These are phyloP conservation scores for Didymodactylos carnosus DNA, from an alignment of 2,888 invertebrate species.

Conservation along the genomic window DNA sequence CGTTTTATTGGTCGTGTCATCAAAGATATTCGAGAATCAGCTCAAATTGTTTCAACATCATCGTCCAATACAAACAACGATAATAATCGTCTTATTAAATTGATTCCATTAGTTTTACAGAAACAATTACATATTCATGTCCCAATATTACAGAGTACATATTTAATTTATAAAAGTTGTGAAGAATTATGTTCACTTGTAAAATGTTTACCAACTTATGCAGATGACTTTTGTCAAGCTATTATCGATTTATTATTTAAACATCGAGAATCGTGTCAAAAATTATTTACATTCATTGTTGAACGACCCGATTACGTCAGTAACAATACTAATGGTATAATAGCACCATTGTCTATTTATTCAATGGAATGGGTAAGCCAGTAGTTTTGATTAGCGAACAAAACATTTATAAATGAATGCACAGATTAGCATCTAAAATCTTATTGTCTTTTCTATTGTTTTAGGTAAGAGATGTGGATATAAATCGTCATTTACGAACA, in stretches of 20 bases:
- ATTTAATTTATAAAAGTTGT: constrained; percentile 8
- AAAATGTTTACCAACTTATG: constrained; percentile 5
- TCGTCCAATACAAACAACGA: not conserved
- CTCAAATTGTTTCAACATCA: not conserved
- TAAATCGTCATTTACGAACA: not conserved
- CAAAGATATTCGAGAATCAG: not conserved
- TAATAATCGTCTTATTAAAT: not conserved
- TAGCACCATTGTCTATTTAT: too few relatives aligned
- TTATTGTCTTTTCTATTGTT: too few relatives aligned
- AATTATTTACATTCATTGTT: constrained; percentile 7
- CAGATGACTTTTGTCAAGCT: constrained; percentile 8
- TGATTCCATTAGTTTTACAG: constrained; percentile 5
- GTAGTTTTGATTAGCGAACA: too few relatives aligned
- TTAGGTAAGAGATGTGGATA: not conserved
- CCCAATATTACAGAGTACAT: constrained; percentile 5
- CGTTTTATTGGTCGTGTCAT: not conserved
- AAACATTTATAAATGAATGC: too few relatives aligned
- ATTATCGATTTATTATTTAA: not conserved
- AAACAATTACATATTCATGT: constrained; percentile 1
- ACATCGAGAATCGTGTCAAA: constrained; percentile 1
- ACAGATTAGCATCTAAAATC: too few relatives aligned
- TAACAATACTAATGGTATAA: not conserved
- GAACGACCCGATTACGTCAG: not conserved
- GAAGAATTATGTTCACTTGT: constrained; percentile 7
- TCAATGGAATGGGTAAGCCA: constrained; percentile 9